A percentile compares a stretch with the other conserved stretches of the same genome.
Evolutionary conservation across 2,113 vertebrate species (phyloP).

Genomic region (Arizona elegans): DNA sequence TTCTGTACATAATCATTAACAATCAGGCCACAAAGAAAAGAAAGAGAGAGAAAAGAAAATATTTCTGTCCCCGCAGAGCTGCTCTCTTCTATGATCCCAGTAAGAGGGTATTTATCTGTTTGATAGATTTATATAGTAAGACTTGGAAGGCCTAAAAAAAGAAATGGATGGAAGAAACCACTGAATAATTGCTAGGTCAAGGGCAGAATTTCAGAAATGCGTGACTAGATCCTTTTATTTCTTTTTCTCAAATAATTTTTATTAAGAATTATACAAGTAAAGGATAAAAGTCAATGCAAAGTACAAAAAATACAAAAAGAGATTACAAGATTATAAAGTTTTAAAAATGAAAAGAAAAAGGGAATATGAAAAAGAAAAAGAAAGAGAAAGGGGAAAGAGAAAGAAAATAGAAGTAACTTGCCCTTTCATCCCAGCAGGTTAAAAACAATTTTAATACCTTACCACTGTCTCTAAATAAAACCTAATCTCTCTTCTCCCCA

Average conservation of each 20-base stretch:
- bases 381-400: neutral
- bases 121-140: constrained; percentile 16
- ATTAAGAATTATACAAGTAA: neutral
- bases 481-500: neutral
- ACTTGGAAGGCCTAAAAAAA: neutral
- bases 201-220: constrained; percentile 27
- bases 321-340: neutral
- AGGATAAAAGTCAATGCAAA: neutral
- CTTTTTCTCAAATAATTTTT: neutral
- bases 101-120: constrained; percentile 18
- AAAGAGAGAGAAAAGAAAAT: neutral
- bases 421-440: neutral
- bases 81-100: constrained; percentile 9
- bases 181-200: constrained; percentile 24
- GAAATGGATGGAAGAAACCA: neutral
- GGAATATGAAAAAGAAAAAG: neutral
- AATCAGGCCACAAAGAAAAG: neutral
- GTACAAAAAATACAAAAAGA: neutral
- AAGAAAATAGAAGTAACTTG: neutral
- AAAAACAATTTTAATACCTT: neutral
- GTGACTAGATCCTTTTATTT: neutral
- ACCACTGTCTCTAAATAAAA: neutral
- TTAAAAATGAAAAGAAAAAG: neutral
- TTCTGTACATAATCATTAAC: constrained; percentile 10
- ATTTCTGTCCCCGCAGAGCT: neutral